A percentile compares a stretch with the other conserved stretches of the same genome.
phyloP scores from a whole-genome alignment of 1,140 invertebrate species.

The Musca domestica region DNA sequence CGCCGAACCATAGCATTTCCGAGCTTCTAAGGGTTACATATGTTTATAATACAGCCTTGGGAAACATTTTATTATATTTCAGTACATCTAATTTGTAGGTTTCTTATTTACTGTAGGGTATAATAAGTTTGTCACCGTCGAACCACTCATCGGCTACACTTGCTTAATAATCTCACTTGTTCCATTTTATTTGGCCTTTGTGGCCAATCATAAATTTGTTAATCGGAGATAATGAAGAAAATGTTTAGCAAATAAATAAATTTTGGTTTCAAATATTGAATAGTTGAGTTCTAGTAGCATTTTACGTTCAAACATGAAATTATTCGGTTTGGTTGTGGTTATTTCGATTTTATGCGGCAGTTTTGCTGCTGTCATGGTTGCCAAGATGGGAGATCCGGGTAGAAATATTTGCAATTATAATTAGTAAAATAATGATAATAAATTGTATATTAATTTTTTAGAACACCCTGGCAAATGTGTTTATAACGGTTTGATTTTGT shows the following conservation, averaged over 20 bases:
- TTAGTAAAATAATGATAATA: background rate
- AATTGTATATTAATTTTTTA: background rate
- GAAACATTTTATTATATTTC: too few species aligned
- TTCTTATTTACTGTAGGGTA: too few species aligned
- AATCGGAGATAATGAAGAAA: too few species aligned
- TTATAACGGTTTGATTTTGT: background rate
- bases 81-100: too few species aligned
- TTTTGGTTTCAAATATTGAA: background rate
- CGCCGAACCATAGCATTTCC: too few species aligned
- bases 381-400: background rate
- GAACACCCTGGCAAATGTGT: slow-evolving; percentile 9
- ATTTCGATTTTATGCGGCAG: background rate
- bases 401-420: background rate
- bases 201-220: too few species aligned
- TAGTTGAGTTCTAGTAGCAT: background rate
- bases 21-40: too few species aligned
- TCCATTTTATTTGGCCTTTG: too few species aligned
- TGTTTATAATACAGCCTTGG: too few species aligned
- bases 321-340: background rate
- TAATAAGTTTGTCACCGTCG: too few species aligned
- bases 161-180: too few species aligned
- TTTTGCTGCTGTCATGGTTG: background rate
- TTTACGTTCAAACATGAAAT: background rate
- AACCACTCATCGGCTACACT: too few species aligned
- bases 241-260: background rate